A percentile compares a stretch with the other conserved stretches of the same genome.
phyloP scores from a whole-genome alignment of 2,113 vertebrate species.

The Marmota monax region DNA sequence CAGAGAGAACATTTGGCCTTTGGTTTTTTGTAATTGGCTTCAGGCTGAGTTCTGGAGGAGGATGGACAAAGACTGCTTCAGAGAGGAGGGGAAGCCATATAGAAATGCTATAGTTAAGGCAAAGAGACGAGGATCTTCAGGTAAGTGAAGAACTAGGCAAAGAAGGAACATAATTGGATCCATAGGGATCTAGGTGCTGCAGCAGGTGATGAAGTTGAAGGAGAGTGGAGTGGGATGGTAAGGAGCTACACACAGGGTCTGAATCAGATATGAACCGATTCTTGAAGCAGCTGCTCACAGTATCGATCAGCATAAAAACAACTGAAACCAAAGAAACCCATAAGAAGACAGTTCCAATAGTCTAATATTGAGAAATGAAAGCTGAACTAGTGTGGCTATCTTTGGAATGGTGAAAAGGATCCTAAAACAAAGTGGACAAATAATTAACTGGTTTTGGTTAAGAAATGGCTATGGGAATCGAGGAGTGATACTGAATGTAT shows the following conservation, averaged over 20 bases:
- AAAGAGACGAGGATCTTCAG: background rate
- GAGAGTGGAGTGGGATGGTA: background rate
- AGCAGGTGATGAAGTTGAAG: background rate
- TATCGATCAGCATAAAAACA: background rate
- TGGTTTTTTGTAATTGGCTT: too few species aligned
- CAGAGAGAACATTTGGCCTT: too few species aligned
- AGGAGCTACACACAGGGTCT: background rate
- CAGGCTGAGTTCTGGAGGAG: background rate
- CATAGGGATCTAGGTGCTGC: background rate
- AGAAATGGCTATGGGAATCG: background rate
- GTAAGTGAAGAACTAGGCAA: background rate
- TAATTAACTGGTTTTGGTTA: background rate
- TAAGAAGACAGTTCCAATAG: background rate
- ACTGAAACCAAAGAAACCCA: background rate
- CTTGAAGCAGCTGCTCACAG: background rate
- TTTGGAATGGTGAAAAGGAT: background rate
- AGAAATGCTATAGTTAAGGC: background rate
- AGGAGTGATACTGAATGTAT: background rate
- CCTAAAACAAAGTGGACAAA: background rate
- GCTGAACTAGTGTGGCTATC: background rate
- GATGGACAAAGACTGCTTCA: background rate
- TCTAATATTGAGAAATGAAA: background rate
- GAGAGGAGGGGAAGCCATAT: background rate
- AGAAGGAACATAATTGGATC: background rate
- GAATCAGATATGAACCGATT: background rate